Evolutionary conservation across 2,888 invertebrate species (phyloP).

Genomic region (Timandra comae): DNA sequence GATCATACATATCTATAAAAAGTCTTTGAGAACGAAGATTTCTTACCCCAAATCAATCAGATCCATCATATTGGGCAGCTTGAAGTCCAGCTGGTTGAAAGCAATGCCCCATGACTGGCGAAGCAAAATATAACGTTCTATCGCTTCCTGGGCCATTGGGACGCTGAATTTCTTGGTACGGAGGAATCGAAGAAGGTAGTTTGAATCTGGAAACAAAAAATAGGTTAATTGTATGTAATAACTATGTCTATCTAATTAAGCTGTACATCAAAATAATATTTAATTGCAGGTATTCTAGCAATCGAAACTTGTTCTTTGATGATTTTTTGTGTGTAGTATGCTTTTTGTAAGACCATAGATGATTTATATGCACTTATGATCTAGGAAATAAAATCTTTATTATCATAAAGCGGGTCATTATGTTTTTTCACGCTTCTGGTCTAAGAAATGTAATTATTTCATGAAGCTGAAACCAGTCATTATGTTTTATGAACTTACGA

Average conservation of each 20-base stretch:
- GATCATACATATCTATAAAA: too few species aligned
- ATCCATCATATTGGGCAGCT: constrained; percentile 82
- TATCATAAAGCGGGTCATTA: too few species aligned
- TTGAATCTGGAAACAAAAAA: constrained; percentile 77
- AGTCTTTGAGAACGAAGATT: too few species aligned
- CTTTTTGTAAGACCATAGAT: too few species aligned
- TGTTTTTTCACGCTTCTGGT: too few species aligned
- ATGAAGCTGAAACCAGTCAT: too few species aligned
- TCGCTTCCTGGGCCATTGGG: constrained; percentile 85
- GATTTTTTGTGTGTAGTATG: not conserved
- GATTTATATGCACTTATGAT: too few species aligned
- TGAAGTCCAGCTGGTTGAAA: constrained; percentile 84
- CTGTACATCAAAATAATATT: not conserved
- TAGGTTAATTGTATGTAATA: too few species aligned
- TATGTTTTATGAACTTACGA: too few species aligned
- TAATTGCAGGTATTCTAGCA: not conserved
- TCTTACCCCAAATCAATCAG: constrained; percentile 83
- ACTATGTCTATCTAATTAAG: not conserved
- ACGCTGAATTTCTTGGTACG: constrained; percentile 89
- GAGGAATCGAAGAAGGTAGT: constrained; percentile 84
- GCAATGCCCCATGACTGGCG: constrained; percentile 86
- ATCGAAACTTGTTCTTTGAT: not conserved
- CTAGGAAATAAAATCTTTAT: too few species aligned
- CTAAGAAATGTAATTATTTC: too few species aligned
- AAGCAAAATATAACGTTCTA: constrained; percentile 85